phyloP scores from a whole-genome alignment of 1,140 invertebrate genomes.

The Colletes gigas region DNA sequence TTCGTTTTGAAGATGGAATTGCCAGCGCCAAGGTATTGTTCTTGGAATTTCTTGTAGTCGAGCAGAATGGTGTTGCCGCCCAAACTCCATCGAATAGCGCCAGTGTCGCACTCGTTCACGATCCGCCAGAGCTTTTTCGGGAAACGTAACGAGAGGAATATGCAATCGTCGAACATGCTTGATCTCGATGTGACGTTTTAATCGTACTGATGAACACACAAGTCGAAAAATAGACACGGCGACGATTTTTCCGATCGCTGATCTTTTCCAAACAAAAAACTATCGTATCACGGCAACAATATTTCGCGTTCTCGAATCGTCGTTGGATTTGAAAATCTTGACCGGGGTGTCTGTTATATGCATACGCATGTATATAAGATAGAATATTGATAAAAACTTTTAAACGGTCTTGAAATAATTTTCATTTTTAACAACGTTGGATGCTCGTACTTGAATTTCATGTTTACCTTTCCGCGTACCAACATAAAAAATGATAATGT shows the following conservation, averaged over 20 bases:
- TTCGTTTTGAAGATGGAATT: conserved; percentile 84
- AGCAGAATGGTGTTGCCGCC: conserved; percentile 82
- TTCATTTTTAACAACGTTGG: too few species aligned
- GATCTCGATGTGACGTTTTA: not conserved
- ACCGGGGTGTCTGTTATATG: too few species aligned
- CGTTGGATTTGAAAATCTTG: too few species aligned
- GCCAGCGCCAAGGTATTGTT: conserved; percentile 81
- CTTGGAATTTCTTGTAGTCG: conserved; percentile 82
- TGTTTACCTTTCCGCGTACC: too few species aligned
- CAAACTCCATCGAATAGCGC: conserved; percentile 82
- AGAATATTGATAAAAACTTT: too few species aligned
- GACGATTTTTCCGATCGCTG: conserved; percentile 26
- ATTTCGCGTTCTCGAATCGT: conserved; percentile 20
- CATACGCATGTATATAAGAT: too few species aligned
- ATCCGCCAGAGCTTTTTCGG: conserved; percentile 85
- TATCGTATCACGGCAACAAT: conserved; percentile 60
- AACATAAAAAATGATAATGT: too few species aligned
- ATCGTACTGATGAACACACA: conserved; percentile 1
- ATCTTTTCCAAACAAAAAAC: conserved; percentile 53
- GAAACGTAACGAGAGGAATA: conserved; percentile 82
- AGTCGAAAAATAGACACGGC: conserved; percentile 21
- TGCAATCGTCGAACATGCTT: conserved; percentile 77
- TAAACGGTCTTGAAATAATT: too few species aligned
- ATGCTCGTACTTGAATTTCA: too few species aligned
- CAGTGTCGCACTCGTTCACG: conserved; percentile 80